Percentiles rank a stretch among this genome's conserved stretches.
Evolutionary conservation across 2,113 vertebrate species (phyloP).

Genomic region (Pluvialis apricaria): DNA sequence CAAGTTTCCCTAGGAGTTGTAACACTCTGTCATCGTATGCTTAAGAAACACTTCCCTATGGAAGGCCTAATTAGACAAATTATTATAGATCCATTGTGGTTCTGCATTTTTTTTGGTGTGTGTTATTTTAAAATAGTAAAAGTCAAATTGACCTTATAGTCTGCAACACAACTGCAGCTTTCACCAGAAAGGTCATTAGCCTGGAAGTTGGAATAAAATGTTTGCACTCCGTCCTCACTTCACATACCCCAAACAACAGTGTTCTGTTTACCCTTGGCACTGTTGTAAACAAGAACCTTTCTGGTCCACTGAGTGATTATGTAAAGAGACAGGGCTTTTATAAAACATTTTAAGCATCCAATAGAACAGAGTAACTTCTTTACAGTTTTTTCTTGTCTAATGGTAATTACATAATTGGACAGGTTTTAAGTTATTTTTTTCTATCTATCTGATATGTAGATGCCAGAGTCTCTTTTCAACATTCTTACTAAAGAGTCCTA

Average conservation of each 20-base stretch:
- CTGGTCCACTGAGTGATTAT: constrained; percentile 14
- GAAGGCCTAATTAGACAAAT: background rate
- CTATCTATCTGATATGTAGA: background rate
- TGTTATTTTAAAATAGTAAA: background rate
- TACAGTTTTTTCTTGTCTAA: background rate
- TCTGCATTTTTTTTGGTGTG: background rate
- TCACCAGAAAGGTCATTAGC: background rate
- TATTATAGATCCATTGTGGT: background rate
- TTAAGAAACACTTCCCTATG: background rate
- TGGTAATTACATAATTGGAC: background rate
- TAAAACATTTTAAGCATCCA: background rate
- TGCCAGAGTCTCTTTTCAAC: background rate
- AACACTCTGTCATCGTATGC: background rate
- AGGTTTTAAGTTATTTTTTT: background rate
- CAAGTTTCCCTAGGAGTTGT: background rate
- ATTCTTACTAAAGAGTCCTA: background rate
- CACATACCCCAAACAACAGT: background rate
- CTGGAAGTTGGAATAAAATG: background rate
- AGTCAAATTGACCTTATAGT: background rate
- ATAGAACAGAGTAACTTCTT: background rate
- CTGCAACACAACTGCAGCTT: background rate
- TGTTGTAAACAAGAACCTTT: background rate
- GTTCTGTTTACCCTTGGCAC: background rate
- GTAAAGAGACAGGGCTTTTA: constrained; percentile 6
- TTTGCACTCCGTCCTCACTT: background rate